phyloP scores from a whole-genome alignment of 2,888 invertebrate genomes.

The Pyralis farinalis region DNA sequence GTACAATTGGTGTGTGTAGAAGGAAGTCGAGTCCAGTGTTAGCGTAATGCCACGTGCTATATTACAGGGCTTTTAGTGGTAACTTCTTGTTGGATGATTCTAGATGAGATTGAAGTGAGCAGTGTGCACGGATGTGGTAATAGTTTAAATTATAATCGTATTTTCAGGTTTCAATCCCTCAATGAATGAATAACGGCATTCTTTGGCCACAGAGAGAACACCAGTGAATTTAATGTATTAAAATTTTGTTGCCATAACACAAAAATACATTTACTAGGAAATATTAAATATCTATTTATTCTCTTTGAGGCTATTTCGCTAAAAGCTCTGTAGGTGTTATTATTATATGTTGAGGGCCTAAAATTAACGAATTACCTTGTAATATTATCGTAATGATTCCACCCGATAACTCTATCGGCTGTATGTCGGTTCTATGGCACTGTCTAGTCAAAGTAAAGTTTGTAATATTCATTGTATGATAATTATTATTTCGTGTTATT shows the following conservation, averaged over 20 bases:
- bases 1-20: slow-evolving; percentile 59
- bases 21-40: slow-evolving; percentile 46
- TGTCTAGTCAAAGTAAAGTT: slow-evolving; percentile 76
- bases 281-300: not conserved
- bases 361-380: slow-evolving; percentile 38
- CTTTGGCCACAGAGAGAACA: not conserved
- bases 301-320: slow-evolving; percentile 26
- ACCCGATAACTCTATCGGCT: slow-evolving; percentile 56
- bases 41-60: slow-evolving; percentile 27
- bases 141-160: not conserved
- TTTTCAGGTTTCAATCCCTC: not conserved
- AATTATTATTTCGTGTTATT: slow-evolving; percentile 53
- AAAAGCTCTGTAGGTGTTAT: slow-evolving; percentile 40
- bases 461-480: slow-evolving; percentile 68
- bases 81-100: too few relatives aligned
- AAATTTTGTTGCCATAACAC: slow-evolving; percentile 6
- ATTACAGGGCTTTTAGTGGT: slow-evolving; percentile 51
- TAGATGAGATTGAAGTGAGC: too few relatives aligned
- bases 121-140: not conserved
- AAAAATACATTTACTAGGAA: slow-evolving; percentile 1
- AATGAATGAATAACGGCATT: not conserved
- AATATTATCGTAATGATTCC: slow-evolving; percentile 47
- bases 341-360: slow-evolving; percentile 50
- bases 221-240: slow-evolving; percentile 4
- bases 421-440: slow-evolving; percentile 69